Base-by-base conservation (phyloP, 92 coral and sea anemone genomes). In the Epizoanthus scotinus region DNA sequence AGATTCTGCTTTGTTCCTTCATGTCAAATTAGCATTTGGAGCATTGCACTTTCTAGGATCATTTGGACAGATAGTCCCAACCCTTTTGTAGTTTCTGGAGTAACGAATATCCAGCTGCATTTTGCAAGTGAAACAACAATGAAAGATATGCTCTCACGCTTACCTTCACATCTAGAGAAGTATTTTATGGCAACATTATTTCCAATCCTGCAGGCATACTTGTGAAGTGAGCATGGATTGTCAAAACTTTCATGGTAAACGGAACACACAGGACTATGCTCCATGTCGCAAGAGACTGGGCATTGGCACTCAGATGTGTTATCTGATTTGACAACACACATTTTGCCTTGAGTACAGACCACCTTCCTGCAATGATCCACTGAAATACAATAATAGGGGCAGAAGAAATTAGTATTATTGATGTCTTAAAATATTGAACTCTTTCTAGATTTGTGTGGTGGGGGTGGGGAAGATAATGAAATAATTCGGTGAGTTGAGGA, bases 131-230 rank as follows among this genome's bases (percentile, higher is more conserved):
- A n/a, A n/a, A n/a, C n/a, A n/a, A n/a, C n/a, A n/a, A n/a, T n/a
- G n/a, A n/a, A n/a, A n/a, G n/a, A n/a, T n/a, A n/a, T n/a, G n/a
- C n/a, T n/a, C n/a, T n/a, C n/a, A n/a, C n/a, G n/a, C n/a, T n/a
- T 47, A 73, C 79, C 79, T 8, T 72, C 78, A 56, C 79, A 73
- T 55, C 79, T 56, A 17, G 79, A 56, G 5, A 56, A 28, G 28
- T 73, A 26, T 47, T 73, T 73, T 50, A 73, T 55, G 40, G 79
- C 79, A 56, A 73, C 38, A 19, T 73, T 73, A 50, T 28, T 36
- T n/a, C 79, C 53, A n/a, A 73, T 73, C 20, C 53, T 56, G 47
- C 79, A 73, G 66, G 79, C 79, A 49, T 55, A 73, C 79, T 19
- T 73, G 59, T 73, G 79, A 19, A 73, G 79, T 15, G 38, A 56